Evolutionary conservation across 2,888 invertebrate genomes (phyloP).

Genomic region (Caenorhabditis zanzibari): DNA sequence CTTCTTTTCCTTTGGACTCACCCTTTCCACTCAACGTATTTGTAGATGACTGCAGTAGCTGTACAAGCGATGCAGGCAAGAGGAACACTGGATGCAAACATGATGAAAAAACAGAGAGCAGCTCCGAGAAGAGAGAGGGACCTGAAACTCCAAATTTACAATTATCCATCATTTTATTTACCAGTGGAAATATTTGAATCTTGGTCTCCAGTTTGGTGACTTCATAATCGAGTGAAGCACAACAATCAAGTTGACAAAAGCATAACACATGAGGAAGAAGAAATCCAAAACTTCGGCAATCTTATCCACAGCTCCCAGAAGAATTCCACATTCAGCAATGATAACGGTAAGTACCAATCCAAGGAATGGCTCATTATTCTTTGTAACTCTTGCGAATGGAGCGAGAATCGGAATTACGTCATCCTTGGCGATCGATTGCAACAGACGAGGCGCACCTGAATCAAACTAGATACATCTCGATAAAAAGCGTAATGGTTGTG

Average conservation of each 20-base stretch:
- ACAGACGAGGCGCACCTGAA: slow-evolving; percentile 86
- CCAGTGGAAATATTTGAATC: slow-evolving; percentile 99
- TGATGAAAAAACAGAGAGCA: slow-evolving; percentile 93
- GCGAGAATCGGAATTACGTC: slow-evolving; percentile 96
- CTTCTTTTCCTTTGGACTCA: slow-evolving; percentile 83
- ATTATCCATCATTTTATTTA: too few relatives aligned
- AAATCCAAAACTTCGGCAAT: slow-evolving; percentile 89
- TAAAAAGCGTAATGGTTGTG: slow-evolving; percentile 15
- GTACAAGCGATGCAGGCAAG: slow-evolving; percentile 95
- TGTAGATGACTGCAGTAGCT: slow-evolving; percentile 95
- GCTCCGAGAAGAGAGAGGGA: slow-evolving; percentile 92
- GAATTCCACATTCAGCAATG: slow-evolving; percentile 87
- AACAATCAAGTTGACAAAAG: slow-evolving; percentile 98
- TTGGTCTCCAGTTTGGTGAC: slow-evolving; percentile 98
- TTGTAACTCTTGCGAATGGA: slow-evolving; percentile 95
- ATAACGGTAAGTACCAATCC: slow-evolving; percentile 92
- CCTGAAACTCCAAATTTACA: too few relatives aligned
- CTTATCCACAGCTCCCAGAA: slow-evolving; percentile 96
- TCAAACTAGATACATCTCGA: slow-evolving; percentile 38
- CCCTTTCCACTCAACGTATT: slow-evolving; percentile 98
- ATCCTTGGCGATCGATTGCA: slow-evolving; percentile 97
- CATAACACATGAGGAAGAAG: slow-evolving; percentile 99
- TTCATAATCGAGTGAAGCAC: slow-evolving; percentile 94
- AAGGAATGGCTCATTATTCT: slow-evolving; percentile 95
- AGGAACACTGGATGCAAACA: slow-evolving; percentile 98